These are phyloP conservation scores for Ptycholaimellus sp. DNA, from an alignment of 2,888 invertebrate genomes.

Conservation along the genomic window DNA sequence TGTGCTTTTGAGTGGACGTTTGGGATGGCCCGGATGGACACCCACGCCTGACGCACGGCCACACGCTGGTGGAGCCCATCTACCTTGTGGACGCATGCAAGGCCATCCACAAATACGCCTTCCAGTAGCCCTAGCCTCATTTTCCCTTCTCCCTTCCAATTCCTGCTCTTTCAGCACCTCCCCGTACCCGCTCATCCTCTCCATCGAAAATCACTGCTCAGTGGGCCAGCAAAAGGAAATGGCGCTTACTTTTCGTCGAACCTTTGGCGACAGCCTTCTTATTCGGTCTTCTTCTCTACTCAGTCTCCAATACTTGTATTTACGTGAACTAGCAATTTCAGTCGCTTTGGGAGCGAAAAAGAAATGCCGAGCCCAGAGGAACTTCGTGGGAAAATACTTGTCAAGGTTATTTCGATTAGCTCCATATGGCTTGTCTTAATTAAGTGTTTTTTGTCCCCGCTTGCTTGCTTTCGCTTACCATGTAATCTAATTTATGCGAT, in stretches of 20 bases:
- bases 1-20: slow-evolving; percentile 32
- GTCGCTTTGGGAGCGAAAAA: too few relatives aligned
- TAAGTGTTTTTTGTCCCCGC: too few relatives aligned
- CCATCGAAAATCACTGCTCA: slow-evolving; percentile 31
- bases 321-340: too few relatives aligned
- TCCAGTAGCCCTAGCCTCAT: slow-evolving; percentile 20
- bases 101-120: slow-evolving; percentile 30
- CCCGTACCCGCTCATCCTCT: slow-evolving; percentile 27
- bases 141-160: not conserved
- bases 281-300: too few relatives aligned
- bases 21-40: slow-evolving; percentile 34
- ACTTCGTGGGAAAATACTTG: slow-evolving; percentile 5
- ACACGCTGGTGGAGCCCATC: slow-evolving; percentile 28
- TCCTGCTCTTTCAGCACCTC: not conserved
- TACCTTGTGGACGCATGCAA: slow-evolving; percentile 17
- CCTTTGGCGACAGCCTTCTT: slow-evolving; percentile 27
- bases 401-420: slow-evolving; percentile 5
- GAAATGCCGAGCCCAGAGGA: slow-evolving; percentile 7
- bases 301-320: too few relatives aligned
- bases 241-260: slow-evolving; percentile 24
- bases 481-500: too few relatives aligned
- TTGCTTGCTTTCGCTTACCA: too few relatives aligned
- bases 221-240: slow-evolving; percentile 26
- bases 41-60: slow-evolving; percentile 36
- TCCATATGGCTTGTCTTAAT: too few relatives aligned